Evolutionary conservation across 2,888 invertebrate genomes (phyloP).

Genomic region (Tinea semifulvella): DNA sequence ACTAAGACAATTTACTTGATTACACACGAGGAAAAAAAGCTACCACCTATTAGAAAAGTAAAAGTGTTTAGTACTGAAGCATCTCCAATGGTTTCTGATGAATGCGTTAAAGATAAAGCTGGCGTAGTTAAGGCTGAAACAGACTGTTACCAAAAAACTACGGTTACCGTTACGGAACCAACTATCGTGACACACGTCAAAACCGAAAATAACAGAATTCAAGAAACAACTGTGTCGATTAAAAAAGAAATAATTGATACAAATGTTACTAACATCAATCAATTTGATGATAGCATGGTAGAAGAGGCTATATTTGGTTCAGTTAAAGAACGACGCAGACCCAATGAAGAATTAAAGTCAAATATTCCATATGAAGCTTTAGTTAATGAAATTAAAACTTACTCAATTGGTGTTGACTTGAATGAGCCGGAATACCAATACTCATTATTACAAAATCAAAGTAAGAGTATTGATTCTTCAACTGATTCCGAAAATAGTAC

Average conservation of each 20-base stretch:
- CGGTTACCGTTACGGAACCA: background rate
- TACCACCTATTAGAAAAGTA: slow-evolving; percentile 68
- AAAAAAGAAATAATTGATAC: background rate
- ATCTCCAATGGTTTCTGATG: slow-evolving; percentile 27
- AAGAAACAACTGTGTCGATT: background rate
- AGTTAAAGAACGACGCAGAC: slow-evolving; percentile 61
- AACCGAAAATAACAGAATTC: background rate
- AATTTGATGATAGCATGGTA: background rate
- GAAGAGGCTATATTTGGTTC: slow-evolving; percentile 72
- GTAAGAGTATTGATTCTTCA: background rate
- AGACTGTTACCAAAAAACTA: background rate
- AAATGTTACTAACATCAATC: background rate
- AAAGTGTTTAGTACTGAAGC: slow-evolving; percentile 60
- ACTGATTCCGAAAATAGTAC: too few relatives aligned
- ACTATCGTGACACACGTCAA: background rate
- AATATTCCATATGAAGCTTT: slow-evolving; percentile 38
- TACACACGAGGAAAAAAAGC: slow-evolving; percentile 76
- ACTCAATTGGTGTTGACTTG: slow-evolving; percentile 40
- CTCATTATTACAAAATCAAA: slow-evolving; percentile 28
- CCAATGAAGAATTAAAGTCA: slow-evolving; percentile 8
- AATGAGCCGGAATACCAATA: slow-evolving; percentile 42
- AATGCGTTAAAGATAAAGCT: background rate
- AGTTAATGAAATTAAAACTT: slow-evolving; percentile 43
- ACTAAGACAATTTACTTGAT: slow-evolving; percentile 70
- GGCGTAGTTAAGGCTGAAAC: background rate